These are phyloP conservation scores for Pogona vitticeps DNA, from an alignment of 2,113 vertebrate species.

Conservation along the genomic window DNA sequence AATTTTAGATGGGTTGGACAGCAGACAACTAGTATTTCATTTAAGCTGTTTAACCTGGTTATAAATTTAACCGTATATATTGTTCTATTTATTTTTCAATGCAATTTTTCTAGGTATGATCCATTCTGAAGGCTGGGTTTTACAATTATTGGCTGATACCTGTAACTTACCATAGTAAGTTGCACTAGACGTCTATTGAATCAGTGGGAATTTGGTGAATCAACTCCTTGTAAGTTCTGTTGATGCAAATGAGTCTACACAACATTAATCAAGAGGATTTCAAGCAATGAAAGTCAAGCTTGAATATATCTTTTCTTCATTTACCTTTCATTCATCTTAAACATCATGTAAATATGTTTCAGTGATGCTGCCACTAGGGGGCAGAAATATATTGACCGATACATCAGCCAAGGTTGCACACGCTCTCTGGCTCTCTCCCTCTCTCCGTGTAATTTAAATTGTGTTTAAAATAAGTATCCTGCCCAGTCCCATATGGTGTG, in stretches of 20 bases:
- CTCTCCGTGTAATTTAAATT: background rate
- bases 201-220: too few species aligned
- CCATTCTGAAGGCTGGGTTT: background rate
- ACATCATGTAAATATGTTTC: background rate
- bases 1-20: background rate
- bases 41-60: background rate
- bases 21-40: background rate
- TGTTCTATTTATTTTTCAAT: background rate
- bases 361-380: slow-evolving; percentile 17
- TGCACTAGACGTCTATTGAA: too few species aligned
- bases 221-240: too few species aligned
- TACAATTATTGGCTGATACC: background rate
- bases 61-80: background rate
- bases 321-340: background rate
- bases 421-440: background rate
- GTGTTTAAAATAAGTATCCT: background rate
- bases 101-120: background rate
- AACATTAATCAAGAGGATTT: too few species aligned
- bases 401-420: background rate
- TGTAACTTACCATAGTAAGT: too few species aligned
- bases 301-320: background rate
- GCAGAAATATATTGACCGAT: slow-evolving; percentile 17
- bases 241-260: too few species aligned
- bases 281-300: too few species aligned
- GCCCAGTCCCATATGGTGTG: background rate